Evolutionary conservation across 2,113 vertebrate species (phyloP).

Genomic region (Poecile atricapillus): DNA sequence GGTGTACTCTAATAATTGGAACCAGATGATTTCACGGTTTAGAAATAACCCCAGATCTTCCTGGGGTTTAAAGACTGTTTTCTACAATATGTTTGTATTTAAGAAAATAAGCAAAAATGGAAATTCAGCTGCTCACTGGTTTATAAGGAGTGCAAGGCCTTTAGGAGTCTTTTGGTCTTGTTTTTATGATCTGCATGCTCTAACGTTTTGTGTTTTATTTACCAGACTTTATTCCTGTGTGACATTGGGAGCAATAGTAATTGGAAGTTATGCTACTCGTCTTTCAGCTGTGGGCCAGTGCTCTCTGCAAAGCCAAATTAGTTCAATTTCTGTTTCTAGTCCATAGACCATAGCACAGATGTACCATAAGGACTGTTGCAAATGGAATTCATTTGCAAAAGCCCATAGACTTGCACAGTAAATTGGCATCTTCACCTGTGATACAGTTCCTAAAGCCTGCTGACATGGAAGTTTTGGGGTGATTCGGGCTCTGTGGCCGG

Average conservation of each 20-base stretch:
- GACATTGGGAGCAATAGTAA: not conserved
- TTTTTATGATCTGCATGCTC: not conserved
- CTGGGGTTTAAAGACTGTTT: not conserved
- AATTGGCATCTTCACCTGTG: not conserved
- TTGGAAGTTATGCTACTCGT: not conserved
- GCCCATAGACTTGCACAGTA: not conserved
- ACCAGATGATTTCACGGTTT: not conserved
- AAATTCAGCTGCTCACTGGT: not conserved
- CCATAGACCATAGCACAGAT: not conserved
- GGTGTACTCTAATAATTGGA: not conserved
- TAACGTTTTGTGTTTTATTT: not conserved
- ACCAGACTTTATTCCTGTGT: not conserved
- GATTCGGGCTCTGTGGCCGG: not conserved
- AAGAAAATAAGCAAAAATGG: not conserved
- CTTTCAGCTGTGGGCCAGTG: not conserved
- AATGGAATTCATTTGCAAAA: not conserved
- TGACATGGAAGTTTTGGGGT: not conserved
- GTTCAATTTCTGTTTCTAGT: not conserved
- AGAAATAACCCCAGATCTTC: not conserved
- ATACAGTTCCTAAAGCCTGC: not conserved
- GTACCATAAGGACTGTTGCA: not conserved
- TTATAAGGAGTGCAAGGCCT: not conserved
- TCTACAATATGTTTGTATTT: not conserved
- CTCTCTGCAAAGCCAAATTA: not conserved
- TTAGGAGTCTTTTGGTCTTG: not conserved